Evolutionary conservation across 2,888 invertebrate genomes (phyloP), one percentile per base, ranked within the genome.

Genomic region (Caenorhabditis sp.): DNA sequence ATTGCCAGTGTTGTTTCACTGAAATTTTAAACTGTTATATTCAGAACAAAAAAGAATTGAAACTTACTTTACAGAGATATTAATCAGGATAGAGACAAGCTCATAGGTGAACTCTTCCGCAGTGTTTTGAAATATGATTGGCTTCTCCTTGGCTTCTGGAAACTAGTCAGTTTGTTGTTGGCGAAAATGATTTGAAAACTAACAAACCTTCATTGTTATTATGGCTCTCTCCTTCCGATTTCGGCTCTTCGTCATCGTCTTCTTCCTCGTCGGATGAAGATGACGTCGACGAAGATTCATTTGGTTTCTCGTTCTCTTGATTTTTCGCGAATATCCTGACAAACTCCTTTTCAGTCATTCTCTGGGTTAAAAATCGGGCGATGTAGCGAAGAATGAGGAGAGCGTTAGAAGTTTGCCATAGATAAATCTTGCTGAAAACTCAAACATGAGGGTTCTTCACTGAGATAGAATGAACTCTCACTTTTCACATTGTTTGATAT

Each of bases 341-440:
- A 86, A 98, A 94, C 87, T 96, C 95, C 86, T 96, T 96, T 93
- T 98, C 97, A 0, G 95, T 95, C 16, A 97, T 95, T 89, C 95
- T 95, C 93, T 98, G 97, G 16, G 96, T 95, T 51, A 98, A 94
- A 92, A 96, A 97, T 93, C 97, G 97, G 80, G 95, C 86, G 94
- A 95, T 90, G 88, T 93, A 93, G 14, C 97, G 94, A 80, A 97
- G 95, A 31, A 97, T 95, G 91, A 97, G 96, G 63, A 99, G 93
- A 0, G 96, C 96, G 93, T 98, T 98, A 93, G 96, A 96, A 0
- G 96, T 95, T 93, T 98, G 97, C 96, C 97, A 97, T 69, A 96
- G 95, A 89, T 96, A 95, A 90, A 95, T 94, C 88, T 94, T 94
- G 90, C 95, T 95, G 92, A 76, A 94, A 88, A 22, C 7, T n/a